Evolutionary conservation across 2,888 invertebrate species (phyloP).

Genomic region (Amitus sp.): DNA sequence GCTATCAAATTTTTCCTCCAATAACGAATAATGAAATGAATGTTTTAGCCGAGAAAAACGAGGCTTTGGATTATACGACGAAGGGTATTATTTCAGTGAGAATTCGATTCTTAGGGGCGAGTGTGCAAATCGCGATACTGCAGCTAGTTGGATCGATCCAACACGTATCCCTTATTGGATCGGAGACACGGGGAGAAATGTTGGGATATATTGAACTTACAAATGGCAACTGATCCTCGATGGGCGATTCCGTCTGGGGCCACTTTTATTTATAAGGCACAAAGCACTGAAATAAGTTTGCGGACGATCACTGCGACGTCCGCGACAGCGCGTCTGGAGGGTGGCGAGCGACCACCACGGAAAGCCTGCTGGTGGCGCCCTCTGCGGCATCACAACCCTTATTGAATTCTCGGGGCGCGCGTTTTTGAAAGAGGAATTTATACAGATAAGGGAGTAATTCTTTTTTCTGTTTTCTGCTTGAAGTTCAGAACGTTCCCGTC

Average conservation of each 20-base stretch:
- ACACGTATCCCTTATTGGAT: conserved; percentile 50
- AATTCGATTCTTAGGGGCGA: too few species aligned
- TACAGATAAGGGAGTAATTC: neutral
- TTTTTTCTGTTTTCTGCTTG: neutral
- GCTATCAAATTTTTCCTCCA: too few species aligned
- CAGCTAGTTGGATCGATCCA: too few species aligned
- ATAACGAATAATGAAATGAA: too few species aligned
- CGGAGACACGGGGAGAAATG: too few species aligned
- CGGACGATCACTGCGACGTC: conserved; percentile 34
- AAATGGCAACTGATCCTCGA: conserved; percentile 31
- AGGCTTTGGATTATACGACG: too few species aligned
- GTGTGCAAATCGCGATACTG: too few species aligned
- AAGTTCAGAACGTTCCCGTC: too few species aligned
- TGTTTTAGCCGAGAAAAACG: too few species aligned
- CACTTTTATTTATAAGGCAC: conserved; percentile 43
- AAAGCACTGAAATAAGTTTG: conserved; percentile 42
- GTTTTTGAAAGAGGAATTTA: neutral
- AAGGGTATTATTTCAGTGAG: conserved; percentile 26
- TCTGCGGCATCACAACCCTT: conserved; percentile 42
- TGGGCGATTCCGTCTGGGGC: conserved; percentile 40
- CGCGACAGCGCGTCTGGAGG: conserved; percentile 42
- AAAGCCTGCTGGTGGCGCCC: conserved; percentile 29
- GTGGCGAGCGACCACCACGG: conserved; percentile 48
- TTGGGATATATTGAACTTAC: too few species aligned
- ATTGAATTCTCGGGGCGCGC: conserved; percentile 27